Evolutionary conservation across 2,113 vertebrate genomes (phyloP).

Genomic region (Apteryx owenii): DNA sequence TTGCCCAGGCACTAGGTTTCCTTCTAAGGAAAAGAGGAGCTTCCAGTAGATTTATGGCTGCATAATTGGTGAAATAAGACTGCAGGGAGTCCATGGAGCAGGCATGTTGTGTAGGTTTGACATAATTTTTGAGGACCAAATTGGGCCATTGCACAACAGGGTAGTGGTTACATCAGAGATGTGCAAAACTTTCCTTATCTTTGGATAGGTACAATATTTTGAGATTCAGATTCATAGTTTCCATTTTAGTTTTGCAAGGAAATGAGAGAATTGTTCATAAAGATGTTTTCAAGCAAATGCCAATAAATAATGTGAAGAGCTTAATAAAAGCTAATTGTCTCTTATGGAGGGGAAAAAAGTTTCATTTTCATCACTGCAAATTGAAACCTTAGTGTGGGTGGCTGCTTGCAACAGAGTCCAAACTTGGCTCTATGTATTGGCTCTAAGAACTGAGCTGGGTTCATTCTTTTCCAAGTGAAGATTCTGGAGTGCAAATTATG

Average conservation of each 20-base stretch:
- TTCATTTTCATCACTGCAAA: not conserved
- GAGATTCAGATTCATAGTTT: not conserved
- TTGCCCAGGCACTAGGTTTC: not conserved
- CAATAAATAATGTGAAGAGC: not conserved
- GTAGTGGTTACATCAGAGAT: not conserved
- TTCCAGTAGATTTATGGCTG: not conserved
- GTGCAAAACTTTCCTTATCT: fast-evolving
- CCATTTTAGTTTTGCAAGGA: not conserved
- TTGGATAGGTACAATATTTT: not conserved
- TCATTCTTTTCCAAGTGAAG: not conserved
- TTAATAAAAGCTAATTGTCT: not conserved
- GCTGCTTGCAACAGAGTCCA: not conserved
- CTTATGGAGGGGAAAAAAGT: not conserved
- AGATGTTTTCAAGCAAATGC: not conserved
- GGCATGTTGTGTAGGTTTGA: not conserved
- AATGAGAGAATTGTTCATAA: not conserved
- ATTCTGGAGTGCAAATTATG: not conserved
- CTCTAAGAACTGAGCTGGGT: not conserved
- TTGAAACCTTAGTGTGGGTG: not conserved
- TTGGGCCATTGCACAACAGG: not conserved
- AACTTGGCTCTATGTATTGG: not conserved
- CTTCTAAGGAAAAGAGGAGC: not conserved
- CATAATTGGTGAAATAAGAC: not conserved
- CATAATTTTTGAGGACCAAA: not conserved
- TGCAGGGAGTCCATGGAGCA: not conserved